phyloP scores from a whole-genome alignment of 2,888 invertebrate genomes.

The Protonemura montana region DNA sequence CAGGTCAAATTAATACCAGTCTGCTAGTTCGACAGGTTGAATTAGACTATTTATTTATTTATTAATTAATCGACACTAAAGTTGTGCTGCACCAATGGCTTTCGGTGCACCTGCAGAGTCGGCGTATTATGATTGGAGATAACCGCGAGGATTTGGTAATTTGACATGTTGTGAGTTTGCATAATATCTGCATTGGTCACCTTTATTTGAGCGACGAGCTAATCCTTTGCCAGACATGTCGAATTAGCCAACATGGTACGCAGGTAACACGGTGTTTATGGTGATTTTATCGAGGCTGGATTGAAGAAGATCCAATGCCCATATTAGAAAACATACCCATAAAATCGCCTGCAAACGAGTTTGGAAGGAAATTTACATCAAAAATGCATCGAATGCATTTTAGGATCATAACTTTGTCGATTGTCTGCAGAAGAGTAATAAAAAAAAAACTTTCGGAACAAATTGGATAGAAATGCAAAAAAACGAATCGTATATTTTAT shows the following conservation, averaged over 20 bases:
- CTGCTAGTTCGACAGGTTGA: slow-evolving; percentile 1
- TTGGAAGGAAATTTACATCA: neutral
- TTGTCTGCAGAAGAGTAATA: neutral
- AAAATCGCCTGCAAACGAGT: neutral
- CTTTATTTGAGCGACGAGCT: neutral
- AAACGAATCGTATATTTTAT: neutral
- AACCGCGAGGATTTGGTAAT: neutral
- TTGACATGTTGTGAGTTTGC: neutral
- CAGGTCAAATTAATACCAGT: neutral
- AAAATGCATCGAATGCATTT: neutral
- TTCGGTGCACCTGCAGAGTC: neutral
- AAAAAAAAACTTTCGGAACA: neutral
- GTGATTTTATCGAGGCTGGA: neutral
- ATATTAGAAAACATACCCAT: neutral
- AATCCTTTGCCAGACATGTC: neutral
- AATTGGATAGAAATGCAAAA: neutral
- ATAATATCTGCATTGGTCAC: neutral
- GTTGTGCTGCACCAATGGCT: neutral
- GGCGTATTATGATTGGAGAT: neutral
- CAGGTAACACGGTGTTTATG: neutral
- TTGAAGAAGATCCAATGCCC: neutral
- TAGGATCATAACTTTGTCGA: neutral
- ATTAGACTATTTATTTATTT: neutral
- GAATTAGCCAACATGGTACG: neutral
- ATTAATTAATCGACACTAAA: neutral